Conservation (phyloP, 2,797 vertebrate species). For the Mus spretus region DNA sequence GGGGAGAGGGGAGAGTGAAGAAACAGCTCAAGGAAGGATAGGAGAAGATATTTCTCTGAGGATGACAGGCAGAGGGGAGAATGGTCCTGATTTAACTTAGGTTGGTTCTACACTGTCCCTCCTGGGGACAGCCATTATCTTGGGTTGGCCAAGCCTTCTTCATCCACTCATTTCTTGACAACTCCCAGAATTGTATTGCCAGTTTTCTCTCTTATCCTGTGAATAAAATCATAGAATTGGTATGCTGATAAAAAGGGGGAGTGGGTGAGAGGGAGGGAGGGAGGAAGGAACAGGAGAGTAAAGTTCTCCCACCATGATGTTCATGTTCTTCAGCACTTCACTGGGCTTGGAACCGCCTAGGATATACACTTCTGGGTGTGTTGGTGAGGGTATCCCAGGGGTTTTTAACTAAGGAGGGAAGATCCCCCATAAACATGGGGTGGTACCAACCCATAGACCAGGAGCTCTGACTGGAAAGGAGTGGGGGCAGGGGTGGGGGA, state of each 20-base stretch:
- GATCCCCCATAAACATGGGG: neutral
- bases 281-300: accelerated
- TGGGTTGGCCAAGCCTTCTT: neutral
- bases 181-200: neutral
- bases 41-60: neutral
- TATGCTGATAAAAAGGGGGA: neutral
- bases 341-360: neutral
- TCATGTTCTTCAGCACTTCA: neutral
- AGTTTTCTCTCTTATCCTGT: neutral
- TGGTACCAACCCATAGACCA: neutral
- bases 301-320: neutral
- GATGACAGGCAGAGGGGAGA: neutral
- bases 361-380: neutral
- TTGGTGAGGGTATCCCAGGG: neutral
- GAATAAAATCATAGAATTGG: neutral
- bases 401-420: neutral
- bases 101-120: conserved; percentile 2
- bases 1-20: neutral
- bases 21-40: neutral
- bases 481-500: neutral
- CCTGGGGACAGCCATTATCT: neutral
- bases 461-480: neutral
- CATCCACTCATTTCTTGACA: neutral
- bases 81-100: neutral
- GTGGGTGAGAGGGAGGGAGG: neutral